Base-by-base conservation (phyloP, 2,113 vertebrate species). In the Cyanoderma ruficeps region DNA sequence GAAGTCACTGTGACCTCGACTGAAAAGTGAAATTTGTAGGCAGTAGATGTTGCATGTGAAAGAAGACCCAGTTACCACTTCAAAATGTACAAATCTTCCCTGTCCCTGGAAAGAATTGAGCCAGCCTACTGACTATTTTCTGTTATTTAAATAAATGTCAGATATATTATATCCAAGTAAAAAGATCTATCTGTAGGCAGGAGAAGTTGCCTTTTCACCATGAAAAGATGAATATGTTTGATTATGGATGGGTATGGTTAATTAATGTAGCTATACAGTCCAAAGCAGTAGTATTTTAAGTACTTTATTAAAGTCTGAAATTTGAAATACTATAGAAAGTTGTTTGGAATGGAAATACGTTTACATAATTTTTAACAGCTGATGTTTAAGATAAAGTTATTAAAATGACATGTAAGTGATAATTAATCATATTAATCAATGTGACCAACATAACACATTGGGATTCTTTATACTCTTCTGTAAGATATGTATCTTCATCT, bases 301-400 rank as follows among this genome's bases (percentile, higher is more conserved):
- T 60, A 55, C 30, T 82, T 88, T 17, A 83, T 56, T 81, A 72
- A 89, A 87, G 85, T 39, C 39, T 78, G 56, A 92, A 94, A 93
- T 65, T 46, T 76, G 24, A 86, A 90, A 64, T 67, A 52, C 19
- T 79, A 28, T 24, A 75, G 13, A 69, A 56, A 68, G 22, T 55
- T 92, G 16, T 82, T 78, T 81, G 11, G 57, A 92, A 81, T 55
- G 25, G 25, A 64, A 91, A 67, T 77, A 42, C 23, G 47, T 85
- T 92, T 80, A 37, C 27, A 37, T 68, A 6, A 52, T 27, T 89
- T 85, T 63, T 55, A 89, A 93, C 41, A 89, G 31, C 33, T 67
- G 63, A 90, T 92, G 22, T 84, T 94, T 92, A 90, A 79, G 53
- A 56, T 72, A 85, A 93, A 72, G 31, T 63, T 93, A 76, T 87